Base-by-base conservation (phyloP, 2,888 invertebrate genomes). In the Dysmachus trigonus region DNA sequence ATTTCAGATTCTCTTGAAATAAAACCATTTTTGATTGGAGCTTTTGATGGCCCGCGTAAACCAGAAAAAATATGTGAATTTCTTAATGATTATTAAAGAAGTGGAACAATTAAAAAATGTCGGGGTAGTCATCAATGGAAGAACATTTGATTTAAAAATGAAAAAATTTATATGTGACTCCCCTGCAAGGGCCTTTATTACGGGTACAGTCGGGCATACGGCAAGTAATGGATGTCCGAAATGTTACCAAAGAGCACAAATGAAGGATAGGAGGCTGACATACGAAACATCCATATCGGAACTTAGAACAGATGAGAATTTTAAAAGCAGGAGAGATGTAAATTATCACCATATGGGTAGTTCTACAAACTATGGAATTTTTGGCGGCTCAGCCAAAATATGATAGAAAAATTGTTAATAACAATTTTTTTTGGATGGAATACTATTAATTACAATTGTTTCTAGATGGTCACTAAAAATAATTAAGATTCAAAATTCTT, bases 161-260 rank as follows among this genome's bases (percentile, higher is more conserved):
- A 33, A 35, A 51, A 13, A 4, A 13, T 86, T 86, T 72, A 86
- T 73, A 31, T 81, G 74, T 41, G 86, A 86, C 33, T 31, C 73
- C 22, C 82, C 86, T 18, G 82, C 86, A 7, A 41, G 35, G 30
- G 73, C 86, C 2, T 86, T 86, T 82, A 22, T 86, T 1, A 74
- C 73, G 8, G 86, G 86, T 7, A 81, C 62, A 10, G 86, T 85
- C 8, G 74, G 84, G 5, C 79, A 87, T 62, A 86, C 71, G 13
- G 33, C 85, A 13, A 31, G 53, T 13, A 31, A 86, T 31, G 87
- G 85, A 27, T 87, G 86, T 41, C 27, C 79, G 6, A 87, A 87
- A 73, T 87, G 86, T 33, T 30, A 18, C 5, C 84, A 87, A 62
- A 72, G 38, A 30, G 87, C 72, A 31, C 31, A 72, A 76, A 53